Base-by-base conservation (phyloP, 2,797 vertebrate species). In the Pseudochirops cupreus region DNA sequence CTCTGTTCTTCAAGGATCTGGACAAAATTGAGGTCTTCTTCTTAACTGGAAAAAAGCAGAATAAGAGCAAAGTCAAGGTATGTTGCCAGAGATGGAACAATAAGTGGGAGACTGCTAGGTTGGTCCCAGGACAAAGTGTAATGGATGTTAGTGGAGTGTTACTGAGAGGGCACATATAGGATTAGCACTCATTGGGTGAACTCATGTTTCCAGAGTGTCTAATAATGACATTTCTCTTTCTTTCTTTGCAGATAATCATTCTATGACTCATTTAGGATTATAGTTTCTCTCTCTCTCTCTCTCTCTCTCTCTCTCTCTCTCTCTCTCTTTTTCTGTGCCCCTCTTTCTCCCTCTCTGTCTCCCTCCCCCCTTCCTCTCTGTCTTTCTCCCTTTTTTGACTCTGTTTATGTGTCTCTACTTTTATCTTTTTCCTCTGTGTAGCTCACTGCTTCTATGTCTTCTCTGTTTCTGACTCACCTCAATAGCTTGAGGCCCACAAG, bases 301-400 rank as follows among this genome's bases (percentile, higher is more conserved):
- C 31, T 62, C 12, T 62, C 0, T 14, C 10, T 33, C 3, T 33
- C 33, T 67, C 1, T 67, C 0, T n/a, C 4, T 6, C 11, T 62
- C 31, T 62, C 0, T 62, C 26, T 33, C 12, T 62, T 0, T 33
- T 31, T 62, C 21, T 26, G 0, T 67, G 0, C 0, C 14, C 1
- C 62, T 4, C 12, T 14, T 0, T 67, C 4, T 16, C 0, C 9
- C 56, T 26, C 56, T 5, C 24, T 57, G 2, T 13, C 12, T n/a
- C 59, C 3, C 10, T n/a, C 31, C 11, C 33, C 1, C 59, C 16
- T 3, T n/a, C 33, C 12, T 56, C 55, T 16, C 55, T 52, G 52
- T 55, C 10, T 14, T 33, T 62, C 18, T 62, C 59, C 18, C 31
- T 11, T 54, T 39, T n/a, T 5, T 62, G 29, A 59, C 29, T 62